Evolutionary conservation across 1,140 invertebrate species (phyloP), one percentile per base, ranked within the genome.

Genomic region (Steinernema feltiae): DNA sequence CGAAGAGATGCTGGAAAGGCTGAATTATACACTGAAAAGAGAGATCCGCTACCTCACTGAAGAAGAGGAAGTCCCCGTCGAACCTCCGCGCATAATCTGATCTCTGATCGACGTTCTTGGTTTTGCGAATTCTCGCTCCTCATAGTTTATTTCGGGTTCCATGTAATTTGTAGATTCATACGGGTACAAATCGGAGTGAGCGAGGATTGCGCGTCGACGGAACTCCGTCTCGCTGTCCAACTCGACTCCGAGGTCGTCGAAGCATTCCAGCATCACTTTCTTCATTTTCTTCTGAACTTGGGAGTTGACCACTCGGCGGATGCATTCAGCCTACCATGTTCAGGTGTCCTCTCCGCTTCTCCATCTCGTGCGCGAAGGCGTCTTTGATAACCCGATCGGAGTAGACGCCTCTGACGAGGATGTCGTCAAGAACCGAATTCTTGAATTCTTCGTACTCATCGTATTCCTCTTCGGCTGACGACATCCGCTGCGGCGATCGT

Each of bases 391-490:
- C 69, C 73, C 73, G 18, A 71, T 74, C 73, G 21, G 73, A 70
- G 48, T 72, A 74, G 18, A 74, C 73, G n/a, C 73, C 73, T 74
- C 73, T 74, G 30, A 70, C 48, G n/a, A 74, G 30, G 27, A 74
- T 71, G 17, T 30, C 48, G 30, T 31, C 31, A 12, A 70, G 71
- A 30, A 74, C 73, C 7, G 48, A 2, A 48, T 74, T 69, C 27
- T 74, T 74, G 73, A 74, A 74, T 7, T 48, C 21, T 27, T 70
- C 48, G 30, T 69, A 74, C 73, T 3, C 21, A 15, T 74, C 30
- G 18, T 24, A 29, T 71, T 41, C 30, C 21, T 74, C 48, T 30
- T 72, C 27, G 1, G 21, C 48, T 63, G n/a, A n/a, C 53, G 15
- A 7, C 7, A 15, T 27, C 48, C 30, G 3, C 30, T 18, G 72